Evolutionary conservation across 1,140 invertebrate species (phyloP), one percentile per base, ranked within the genome.

Genomic region (Euura saliciscinereae): DNA sequence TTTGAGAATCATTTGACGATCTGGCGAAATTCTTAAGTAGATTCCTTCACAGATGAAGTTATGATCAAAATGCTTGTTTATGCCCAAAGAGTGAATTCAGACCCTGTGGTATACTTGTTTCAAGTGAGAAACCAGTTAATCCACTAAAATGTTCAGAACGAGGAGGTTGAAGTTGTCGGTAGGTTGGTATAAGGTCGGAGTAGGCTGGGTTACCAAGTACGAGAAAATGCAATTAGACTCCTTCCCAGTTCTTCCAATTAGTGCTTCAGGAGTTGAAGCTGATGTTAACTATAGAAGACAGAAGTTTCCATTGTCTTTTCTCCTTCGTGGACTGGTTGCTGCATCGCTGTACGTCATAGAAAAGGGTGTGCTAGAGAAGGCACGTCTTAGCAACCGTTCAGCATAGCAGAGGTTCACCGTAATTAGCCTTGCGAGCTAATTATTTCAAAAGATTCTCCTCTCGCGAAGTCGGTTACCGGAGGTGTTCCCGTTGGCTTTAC

Each of bases 201-300:
- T 28, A 28, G 28, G 28, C 28, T 28, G 28, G 28, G 28, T 28
- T 28, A 28, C 28, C 28, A 28, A 28, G 28, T 28, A 28, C 28
- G 28, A 28, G 28, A 28, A 59, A 59, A 59, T 59, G 51, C 51
- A 59, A 59, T 59, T 59, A 59, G 51, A 59, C 51, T 59, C 51
- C 51, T 59, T 59, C 51, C 28, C 13, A 59, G 51, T 59, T 59
- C 51, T 59, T 59, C 8, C 51, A 59, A 59, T 59, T 59, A 59
- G 51, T 59, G 51, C 51, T n/a, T 59, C 5, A 8, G 8, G 51
- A 59, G 51, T 59, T 59, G 8, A 59, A 59, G 13, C 6, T 59
- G 51, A 59, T 59, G 51, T 59, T 11, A 59, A 59, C 51, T 59
- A n/a, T 6, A 59, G 51, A 59, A 8, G 51, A 59, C 51, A 59